Conservation (phyloP, 2,888 invertebrate species). For the Microdon myrmicae region DNA sequence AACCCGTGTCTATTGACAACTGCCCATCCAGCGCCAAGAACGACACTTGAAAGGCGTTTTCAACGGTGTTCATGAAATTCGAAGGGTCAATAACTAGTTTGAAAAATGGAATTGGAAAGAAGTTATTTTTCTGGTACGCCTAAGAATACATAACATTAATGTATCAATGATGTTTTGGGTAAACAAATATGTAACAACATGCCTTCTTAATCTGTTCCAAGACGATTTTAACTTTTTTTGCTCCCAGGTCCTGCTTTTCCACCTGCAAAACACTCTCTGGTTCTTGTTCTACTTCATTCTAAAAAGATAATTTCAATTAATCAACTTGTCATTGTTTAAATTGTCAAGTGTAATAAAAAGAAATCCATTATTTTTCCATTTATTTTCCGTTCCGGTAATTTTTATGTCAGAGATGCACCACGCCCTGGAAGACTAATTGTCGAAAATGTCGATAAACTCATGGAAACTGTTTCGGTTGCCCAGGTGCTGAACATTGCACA, state of each 20-base stretch:
- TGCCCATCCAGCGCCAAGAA: constrained; percentile 71
- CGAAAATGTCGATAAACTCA: too few relatives aligned
- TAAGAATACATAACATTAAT: constrained; percentile 2
- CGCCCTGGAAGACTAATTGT: too few relatives aligned
- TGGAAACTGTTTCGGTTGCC: too few relatives aligned
- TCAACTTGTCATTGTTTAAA: too few relatives aligned
- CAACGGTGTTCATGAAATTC: constrained; percentile 70
- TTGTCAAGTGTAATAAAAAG: too few relatives aligned
- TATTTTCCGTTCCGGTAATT: too few relatives aligned
- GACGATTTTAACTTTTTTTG: constrained; percentile 69
- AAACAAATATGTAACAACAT: constrained; percentile 54
- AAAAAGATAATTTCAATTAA: too few relatives aligned
- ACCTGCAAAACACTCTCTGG: constrained; percentile 67
- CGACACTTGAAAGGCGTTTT: constrained; percentile 72
- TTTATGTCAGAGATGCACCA: too few relatives aligned
- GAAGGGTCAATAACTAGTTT: constrained; percentile 70
- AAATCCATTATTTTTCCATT: too few relatives aligned
- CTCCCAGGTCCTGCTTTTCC: constrained; percentile 69
- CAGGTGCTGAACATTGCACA: too few relatives aligned
- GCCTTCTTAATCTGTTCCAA: constrained; percentile 66
- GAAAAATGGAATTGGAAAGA: constrained; percentile 69
- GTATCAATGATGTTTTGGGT: too few relatives aligned
- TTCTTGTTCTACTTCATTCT: constrained; percentile 64
- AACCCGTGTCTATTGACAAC: constrained; percentile 67
- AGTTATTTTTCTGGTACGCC: constrained; percentile 62